Evolutionary conservation across 1,140 invertebrate genomes (phyloP).

Genomic region (Drusus annulatus): DNA sequence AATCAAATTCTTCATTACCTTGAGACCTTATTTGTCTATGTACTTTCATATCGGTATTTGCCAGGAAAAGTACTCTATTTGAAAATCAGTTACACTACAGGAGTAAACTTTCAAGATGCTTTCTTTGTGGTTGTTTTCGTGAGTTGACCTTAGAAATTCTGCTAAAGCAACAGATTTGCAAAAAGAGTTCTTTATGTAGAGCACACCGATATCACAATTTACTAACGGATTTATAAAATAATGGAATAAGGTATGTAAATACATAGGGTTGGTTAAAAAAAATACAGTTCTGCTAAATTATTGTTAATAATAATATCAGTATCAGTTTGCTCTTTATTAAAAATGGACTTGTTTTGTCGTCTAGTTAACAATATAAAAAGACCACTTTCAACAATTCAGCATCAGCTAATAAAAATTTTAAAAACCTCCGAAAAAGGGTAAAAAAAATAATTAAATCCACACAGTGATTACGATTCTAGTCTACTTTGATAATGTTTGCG

Average conservation of each 20-base stretch:
- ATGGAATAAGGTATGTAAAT: not conserved
- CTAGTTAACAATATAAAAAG: not conserved
- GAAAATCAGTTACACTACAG: no score
- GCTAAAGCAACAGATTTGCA: not conserved
- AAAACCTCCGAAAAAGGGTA: no score
- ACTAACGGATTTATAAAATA: not conserved
- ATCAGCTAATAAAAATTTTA: no score
- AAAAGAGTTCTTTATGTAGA: not conserved
- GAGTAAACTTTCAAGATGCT: no score
- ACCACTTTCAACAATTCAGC: not conserved
- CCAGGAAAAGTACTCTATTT: no score
- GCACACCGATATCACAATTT: not conserved
- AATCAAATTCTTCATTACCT: no score
- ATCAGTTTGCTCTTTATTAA: not conserved
- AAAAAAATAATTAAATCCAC: no score
- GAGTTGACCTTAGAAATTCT: not conserved
- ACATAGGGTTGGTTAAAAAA: not conserved
- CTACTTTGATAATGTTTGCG: not conserved
- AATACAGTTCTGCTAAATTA: no score
- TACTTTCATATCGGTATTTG: no score
- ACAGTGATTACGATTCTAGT: not conserved
- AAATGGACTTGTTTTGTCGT: not conserved
- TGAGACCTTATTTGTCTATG: no score
- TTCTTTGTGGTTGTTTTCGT: no score
- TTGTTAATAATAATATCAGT: not conserved